These are phyloP conservation scores for Lepidotrigona ventralis DNA, from an alignment of 1,140 invertebrate species.

Conservation along the genomic window DNA sequence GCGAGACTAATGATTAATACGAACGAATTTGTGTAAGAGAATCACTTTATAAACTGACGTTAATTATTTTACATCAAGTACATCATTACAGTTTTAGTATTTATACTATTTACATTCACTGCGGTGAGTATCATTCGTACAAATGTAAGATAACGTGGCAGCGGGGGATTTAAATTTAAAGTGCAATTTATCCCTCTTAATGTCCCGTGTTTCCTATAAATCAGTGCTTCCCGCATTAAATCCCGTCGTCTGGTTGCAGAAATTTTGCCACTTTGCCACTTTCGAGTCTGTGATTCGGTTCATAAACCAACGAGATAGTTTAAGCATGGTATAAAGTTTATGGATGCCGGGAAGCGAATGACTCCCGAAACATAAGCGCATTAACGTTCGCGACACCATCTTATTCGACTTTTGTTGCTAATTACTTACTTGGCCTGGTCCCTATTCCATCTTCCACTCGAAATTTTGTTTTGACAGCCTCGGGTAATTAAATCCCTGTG, in stretches of 20 bases:
- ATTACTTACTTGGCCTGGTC: not conserved
- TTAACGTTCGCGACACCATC: not conserved
- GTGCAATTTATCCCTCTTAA: not conserved
- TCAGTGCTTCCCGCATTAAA: not conserved
- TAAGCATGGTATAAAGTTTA: conserved; percentile 4
- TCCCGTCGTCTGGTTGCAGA: not conserved
- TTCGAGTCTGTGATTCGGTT: not conserved
- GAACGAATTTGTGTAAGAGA: too few relatives aligned
- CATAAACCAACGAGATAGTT: conserved; percentile 4
- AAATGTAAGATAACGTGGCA: not conserved
- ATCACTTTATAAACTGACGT: too few relatives aligned
- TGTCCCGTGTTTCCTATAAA: not conserved
- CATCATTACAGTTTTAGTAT: not conserved
- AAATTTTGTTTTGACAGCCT: conserved; percentile 3
- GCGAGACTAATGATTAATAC: too few relatives aligned
- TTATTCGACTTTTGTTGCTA: conserved; percentile 10
- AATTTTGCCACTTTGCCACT: not conserved
- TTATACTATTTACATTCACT: not conserved
- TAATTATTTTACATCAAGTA: too few relatives aligned
- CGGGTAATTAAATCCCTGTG: not conserved
- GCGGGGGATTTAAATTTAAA: not conserved
- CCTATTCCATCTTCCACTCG: not conserved
- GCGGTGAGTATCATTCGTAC: not conserved
- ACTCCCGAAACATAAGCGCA: conserved; percentile 14
- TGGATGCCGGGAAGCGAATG: not conserved